A percentile compares a stretch with the other conserved stretches of the same genome.
Evolutionary conservation across 1,140 invertebrate genomes (phyloP).

Genomic region (Nephotettix cincticeps): DNA sequence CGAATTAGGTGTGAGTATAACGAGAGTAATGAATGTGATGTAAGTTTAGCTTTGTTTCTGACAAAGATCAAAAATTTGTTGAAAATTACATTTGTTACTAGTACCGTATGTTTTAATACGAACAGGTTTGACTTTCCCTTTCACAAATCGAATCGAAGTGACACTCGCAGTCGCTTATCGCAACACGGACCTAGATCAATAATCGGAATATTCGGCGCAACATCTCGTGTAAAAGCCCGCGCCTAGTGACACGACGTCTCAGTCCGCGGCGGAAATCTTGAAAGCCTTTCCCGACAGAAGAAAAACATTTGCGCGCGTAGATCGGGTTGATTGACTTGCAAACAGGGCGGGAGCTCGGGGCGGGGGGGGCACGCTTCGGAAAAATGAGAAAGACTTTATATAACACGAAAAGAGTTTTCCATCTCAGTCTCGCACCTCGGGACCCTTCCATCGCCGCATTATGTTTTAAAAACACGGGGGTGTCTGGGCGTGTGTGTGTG

Average conservation of each 20-base stretch:
- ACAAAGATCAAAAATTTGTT: too few species aligned
- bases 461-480: constrained; percentile 16
- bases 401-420: constrained; percentile 22
- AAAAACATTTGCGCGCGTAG: constrained; percentile 9
- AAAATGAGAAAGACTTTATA: constrained; percentile 28
- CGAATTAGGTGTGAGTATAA: too few species aligned
- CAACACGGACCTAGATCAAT: too few species aligned
- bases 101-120: too few species aligned
- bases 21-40: too few species aligned
- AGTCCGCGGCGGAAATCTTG: not conserved
- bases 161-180: too few species aligned
- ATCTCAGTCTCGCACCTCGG: not conserved
- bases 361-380: constrained; percentile 11
- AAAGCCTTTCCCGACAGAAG: constrained; percentile 20
- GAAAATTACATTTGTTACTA: too few species aligned
- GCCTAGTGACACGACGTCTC: not conserved
- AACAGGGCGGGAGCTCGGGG: constrained; percentile 1
- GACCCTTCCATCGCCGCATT: not conserved
- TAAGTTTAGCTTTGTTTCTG: too few species aligned
- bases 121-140: too few species aligned
- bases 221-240: not conserved
- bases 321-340: constrained; percentile 27
- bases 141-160: too few species aligned
- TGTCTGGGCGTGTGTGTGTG: constrained; percentile 5
- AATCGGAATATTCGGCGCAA: not conserved